Conservation (phyloP, 2,888 invertebrate genomes). For the Lymantria dispar region DNA sequence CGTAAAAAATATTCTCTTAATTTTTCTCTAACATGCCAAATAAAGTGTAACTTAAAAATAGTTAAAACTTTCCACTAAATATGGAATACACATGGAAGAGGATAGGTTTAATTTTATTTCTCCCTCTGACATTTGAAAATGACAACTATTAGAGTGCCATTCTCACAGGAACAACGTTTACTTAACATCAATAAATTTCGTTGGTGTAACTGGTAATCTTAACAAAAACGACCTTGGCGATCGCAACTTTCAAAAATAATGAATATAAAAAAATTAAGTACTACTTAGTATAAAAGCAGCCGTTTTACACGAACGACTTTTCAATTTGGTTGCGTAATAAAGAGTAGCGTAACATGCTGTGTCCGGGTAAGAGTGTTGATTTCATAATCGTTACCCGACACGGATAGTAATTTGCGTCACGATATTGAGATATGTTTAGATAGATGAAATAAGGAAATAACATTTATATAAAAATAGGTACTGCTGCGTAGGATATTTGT, state of each 20-base stretch:
- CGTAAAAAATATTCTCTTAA: too few relatives aligned
- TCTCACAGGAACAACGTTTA: too few relatives aligned
- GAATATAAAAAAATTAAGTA: conserved; percentile 5
- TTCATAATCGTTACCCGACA: conserved; percentile 7
- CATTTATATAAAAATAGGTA: neutral
- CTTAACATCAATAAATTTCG: too few relatives aligned
- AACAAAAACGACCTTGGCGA: conserved; percentile 6
- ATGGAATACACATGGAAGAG: too few relatives aligned
- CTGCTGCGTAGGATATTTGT: neutral
- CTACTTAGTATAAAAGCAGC: neutral
- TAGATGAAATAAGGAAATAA: neutral
- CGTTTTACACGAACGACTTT: conserved; percentile 1
- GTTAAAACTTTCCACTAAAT: too few relatives aligned
- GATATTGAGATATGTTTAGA: neutral
- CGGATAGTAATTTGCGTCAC: conserved; percentile 9
- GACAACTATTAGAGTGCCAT: too few relatives aligned
- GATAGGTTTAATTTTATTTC: too few relatives aligned
- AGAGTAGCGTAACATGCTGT: conserved; percentile 5
- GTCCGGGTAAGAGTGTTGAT: conserved; percentile 10
- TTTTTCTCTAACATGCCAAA: too few relatives aligned
- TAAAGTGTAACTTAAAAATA: too few relatives aligned
- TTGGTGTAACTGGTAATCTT: neutral
- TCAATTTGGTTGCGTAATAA: conserved; percentile 8
- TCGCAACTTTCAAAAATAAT: conserved; percentile 5
- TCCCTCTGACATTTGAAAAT: too few relatives aligned